Percentiles rank a stretch among this genome's conserved stretches.
These are phyloP conservation scores for Drosophila seguyi DNA, from an alignment of 1,140 invertebrate genomes.

Conservation along the genomic window DNA sequence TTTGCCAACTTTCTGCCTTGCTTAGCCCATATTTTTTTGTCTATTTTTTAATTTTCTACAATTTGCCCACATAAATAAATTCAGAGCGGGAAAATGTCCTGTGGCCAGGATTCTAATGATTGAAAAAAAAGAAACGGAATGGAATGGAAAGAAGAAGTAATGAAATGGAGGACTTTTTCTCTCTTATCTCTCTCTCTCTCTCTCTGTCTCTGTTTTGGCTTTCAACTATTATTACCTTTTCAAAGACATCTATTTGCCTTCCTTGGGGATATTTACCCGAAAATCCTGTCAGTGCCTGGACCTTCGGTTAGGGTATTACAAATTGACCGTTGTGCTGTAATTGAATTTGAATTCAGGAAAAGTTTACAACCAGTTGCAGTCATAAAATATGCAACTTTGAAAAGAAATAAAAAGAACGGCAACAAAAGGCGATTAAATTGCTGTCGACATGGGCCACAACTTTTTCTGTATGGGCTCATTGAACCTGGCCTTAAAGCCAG, in stretches of 20 bases:
- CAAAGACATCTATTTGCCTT: constrained; percentile 12
- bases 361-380: constrained; percentile 49
- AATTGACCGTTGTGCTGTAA: constrained; percentile 38
- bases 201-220: background rate
- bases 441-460: constrained; percentile 33
- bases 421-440: constrained; percentile 51
- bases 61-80: constrained; percentile 56
- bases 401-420: constrained; percentile 45
- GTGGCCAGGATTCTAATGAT: constrained; percentile 40
- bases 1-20: constrained; percentile 44
- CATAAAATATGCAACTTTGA: constrained; percentile 56
- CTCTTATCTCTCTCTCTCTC: background rate
- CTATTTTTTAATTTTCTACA: constrained; percentile 65
- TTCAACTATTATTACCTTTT: constrained; percentile 39
- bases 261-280: constrained; percentile 28
- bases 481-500: constrained; percentile 33
- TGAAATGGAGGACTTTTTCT: constrained; percentile 21
- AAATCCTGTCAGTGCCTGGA: constrained; percentile 16
- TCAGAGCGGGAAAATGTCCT: constrained; percentile 31
- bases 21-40: constrained; percentile 12
- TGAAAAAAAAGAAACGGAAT: constrained; percentile 20
- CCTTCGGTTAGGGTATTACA: constrained; percentile 27
- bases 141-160: constrained; percentile 24
- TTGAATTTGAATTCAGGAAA: constrained; percentile 49
- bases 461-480: constrained; percentile 43